Evolutionary conservation across 2,888 invertebrate species (phyloP).

Genomic region (Oscheius onirici): DNA sequence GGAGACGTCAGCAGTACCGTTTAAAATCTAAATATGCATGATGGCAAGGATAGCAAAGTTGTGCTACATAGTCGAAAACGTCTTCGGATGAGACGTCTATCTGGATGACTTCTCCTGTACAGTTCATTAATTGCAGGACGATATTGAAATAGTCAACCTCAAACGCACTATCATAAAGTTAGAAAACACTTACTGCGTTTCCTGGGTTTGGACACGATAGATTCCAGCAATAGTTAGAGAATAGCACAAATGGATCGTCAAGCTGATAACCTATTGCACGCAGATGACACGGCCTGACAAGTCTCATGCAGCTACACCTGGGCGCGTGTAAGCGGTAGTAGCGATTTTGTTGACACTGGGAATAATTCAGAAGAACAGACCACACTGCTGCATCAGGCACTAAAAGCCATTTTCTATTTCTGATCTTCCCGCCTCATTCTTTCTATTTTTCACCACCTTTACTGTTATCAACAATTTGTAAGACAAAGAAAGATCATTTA

Average conservation of each 20-base stretch:
- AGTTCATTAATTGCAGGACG: slow-evolving; percentile 45
- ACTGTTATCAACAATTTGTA: no score
- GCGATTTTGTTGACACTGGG: neutral
- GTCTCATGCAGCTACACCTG: neutral
- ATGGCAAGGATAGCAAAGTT: no score
- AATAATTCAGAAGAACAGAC: neutral
- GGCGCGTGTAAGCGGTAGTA: neutral
- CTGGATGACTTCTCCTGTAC: slow-evolving; percentile 43
- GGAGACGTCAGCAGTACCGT: slow-evolving; percentile 43
- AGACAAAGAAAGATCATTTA: no score
- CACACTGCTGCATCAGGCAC: no score
- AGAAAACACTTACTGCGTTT: slow-evolving; percentile 29
- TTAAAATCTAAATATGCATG: slow-evolving; percentile 1
- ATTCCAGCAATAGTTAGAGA: slow-evolving; percentile 44
- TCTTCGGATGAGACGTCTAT: slow-evolving; percentile 44
- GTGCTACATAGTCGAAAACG: slow-evolving; percentile 24
- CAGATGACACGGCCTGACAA: slow-evolving; percentile 11
- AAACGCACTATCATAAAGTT: neutral
- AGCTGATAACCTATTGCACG: slow-evolving; percentile 44
- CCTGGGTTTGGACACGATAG: slow-evolving; percentile 46
- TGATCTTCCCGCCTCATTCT: no score
- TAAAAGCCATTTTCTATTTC: no score
- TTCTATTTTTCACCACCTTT: no score
- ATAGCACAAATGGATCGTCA: slow-evolving; percentile 38
- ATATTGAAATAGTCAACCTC: slow-evolving; percentile 46